Evolutionary conservation across 2,797 vertebrate genomes (phyloP), one percentile per base, ranked within the genome.

Genomic region (Lepidocolaptes lacrymiger): DNA sequence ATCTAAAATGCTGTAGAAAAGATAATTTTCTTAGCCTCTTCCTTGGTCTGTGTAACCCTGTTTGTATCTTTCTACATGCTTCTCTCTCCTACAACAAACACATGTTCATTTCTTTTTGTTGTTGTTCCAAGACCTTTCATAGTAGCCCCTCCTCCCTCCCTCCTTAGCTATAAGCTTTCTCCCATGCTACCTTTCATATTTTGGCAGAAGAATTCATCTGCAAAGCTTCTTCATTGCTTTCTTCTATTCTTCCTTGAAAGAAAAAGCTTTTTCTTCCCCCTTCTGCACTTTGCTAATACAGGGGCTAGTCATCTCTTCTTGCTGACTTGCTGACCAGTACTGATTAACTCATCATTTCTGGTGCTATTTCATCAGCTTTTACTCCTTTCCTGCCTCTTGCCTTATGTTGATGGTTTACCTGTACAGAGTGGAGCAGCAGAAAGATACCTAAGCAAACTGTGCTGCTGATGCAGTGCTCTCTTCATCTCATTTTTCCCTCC

Each of bases 91-190:
- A 8, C 39, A 73, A 22, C 14, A 75, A 72, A 22, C 8, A 37
- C 4, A 18, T 0, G 1, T 17, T 83, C 4, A 0, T 20, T 41
- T 39, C 59, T 32, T 52, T 4, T 24, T 56, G 7, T 22, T 34
- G 7, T 6, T 68, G 5, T 66, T 77, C 24, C 32, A 54, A 62
- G 39, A 59, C 3, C 24, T 87, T 72, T 64, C 26, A 5, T 18
- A 67, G n/a, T 12, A 83, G 44, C 6, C 46, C 5, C 20, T 64
- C 7, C n/a, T 67, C 48, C 10, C 7, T 56, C 37, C 24, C 21
- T 46, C 39, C 18, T 44, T 63, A 74, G 17, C 56, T 19, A 39
- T 1, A 48, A 2, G 3, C 5, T 74, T 91, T 67, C 11, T 30
- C 12, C 16, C 27, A 10, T 72, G 63, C 28, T 68, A 12, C 11